Conservation (phyloP, 2,113 vertebrate genomes). For the Apodemus speciosus region DNA sequence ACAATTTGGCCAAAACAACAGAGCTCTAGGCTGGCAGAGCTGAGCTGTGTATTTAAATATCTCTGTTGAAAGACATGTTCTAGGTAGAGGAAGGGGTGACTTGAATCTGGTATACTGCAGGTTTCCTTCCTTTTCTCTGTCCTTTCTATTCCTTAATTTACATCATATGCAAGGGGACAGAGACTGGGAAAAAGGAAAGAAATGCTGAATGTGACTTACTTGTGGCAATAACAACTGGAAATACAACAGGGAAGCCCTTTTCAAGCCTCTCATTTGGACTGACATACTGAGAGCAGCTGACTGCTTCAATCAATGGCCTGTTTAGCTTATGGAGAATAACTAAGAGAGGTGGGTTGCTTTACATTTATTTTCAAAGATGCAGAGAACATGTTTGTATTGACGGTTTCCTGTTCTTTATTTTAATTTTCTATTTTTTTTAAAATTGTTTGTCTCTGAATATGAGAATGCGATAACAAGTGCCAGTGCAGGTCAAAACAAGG, state of each 20-base stretch:
- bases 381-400: not conserved
- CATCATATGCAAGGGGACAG: not conserved
- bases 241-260: conserved; percentile 54
- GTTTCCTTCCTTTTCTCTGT: conserved; percentile 6
- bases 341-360: not conserved
- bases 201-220: conserved; percentile 22
- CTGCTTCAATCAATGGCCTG: conserved; percentile 38
- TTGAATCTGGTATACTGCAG: conserved; percentile 66
- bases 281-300: not conserved
- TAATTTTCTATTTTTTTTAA: no score
- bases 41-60: not conserved
- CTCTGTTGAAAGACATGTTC: conserved; percentile 50
- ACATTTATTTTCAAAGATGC: conserved; percentile 1
- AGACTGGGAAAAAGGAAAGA: not conserved
- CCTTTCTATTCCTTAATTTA: conserved; percentile 67
- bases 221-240: conserved; percentile 11
- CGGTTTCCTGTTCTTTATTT: no score
- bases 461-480: no score
- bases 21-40: conserved; percentile 58
- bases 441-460: no score
- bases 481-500: no score
- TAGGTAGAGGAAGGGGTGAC: conserved; percentile 28
- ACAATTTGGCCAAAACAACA: conserved; percentile 44
- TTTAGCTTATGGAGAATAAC: conserved; percentile 38
- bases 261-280: no score